phyloP scores from a whole-genome alignment of 1,140 invertebrate species.

The Globodera rostochiensis region DNA sequence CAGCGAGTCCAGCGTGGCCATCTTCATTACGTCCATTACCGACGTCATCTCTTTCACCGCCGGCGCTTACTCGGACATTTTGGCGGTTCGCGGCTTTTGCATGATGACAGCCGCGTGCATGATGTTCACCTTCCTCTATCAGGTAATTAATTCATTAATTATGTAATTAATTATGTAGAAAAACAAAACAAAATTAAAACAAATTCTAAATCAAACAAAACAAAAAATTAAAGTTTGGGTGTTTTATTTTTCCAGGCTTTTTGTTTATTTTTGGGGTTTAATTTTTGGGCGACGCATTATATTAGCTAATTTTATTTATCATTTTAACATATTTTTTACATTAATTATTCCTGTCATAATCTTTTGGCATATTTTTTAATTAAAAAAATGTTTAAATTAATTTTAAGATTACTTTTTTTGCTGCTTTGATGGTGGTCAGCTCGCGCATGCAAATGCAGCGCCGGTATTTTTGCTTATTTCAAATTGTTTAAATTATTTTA shows the following conservation, averaged over 20 bases:
- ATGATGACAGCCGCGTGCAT: slow-evolving; percentile 65
- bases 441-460: slow-evolving; percentile 61
- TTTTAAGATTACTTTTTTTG: slow-evolving; percentile 67
- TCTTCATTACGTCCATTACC: slow-evolving; percentile 65
- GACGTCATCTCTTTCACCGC: slow-evolving; percentile 64
- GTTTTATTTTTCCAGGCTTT: too few species aligned
- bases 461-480: neutral
- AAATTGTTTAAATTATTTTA: too few species aligned
- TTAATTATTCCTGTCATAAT: neutral
- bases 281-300: neutral
- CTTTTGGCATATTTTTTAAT: slow-evolving; percentile 23
- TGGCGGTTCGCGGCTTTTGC: slow-evolving; percentile 65
- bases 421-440: slow-evolving; percentile 66
- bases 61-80: slow-evolving; percentile 61
- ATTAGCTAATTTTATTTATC: neutral
- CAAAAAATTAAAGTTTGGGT: too few species aligned
- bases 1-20: slow-evolving; percentile 55
- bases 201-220: too few species aligned
- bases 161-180: too few species aligned
- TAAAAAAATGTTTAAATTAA: neutral
- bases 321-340: too few species aligned
- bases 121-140: slow-evolving; percentile 65
- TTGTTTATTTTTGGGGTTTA: neutral
- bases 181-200: too few species aligned
- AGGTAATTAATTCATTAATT: slow-evolving; percentile 37